Evolutionary conservation across 2,113 vertebrate species (phyloP).

Genomic region (Bujurquina vittata): DNA sequence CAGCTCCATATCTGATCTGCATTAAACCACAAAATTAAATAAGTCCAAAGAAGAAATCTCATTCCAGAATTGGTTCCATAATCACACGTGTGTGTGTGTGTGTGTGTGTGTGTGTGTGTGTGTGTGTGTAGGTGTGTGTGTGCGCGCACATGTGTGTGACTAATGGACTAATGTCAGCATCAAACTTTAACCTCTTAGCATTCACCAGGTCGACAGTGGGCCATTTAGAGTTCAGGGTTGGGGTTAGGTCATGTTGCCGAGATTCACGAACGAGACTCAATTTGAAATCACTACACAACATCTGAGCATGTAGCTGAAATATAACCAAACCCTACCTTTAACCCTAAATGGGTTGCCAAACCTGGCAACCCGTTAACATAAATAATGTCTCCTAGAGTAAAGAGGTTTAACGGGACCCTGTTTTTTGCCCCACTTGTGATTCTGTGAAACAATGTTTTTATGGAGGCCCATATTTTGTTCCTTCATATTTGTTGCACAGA

Average conservation of each 20-base stretch:
- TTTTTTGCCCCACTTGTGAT: background rate
- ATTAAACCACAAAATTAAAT: constrained; percentile 9
- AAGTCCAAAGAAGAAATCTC: background rate
- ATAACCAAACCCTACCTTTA: background rate
- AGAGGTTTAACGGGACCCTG: background rate
- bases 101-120: too few species aligned
- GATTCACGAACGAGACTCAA: background rate
- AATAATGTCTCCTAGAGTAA: background rate
- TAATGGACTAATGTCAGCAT: background rate
- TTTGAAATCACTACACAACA: background rate
- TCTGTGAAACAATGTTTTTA: background rate
- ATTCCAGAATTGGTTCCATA: background rate
- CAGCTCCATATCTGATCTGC: background rate
- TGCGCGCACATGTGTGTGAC: too few species aligned
- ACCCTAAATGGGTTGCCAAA: background rate
- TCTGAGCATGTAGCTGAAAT: background rate
- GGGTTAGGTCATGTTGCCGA: background rate
- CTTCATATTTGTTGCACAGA: background rate
- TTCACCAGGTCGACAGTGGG: background rate
- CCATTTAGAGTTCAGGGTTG: background rate
- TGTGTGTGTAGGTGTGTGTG: too few species aligned
- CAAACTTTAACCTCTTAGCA: background rate
- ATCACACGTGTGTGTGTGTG: background rate
- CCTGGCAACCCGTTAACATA: too few species aligned
- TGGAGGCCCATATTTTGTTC: background rate